Percentiles rank a stretch among this genome's conserved stretches.
phyloP scores from a whole-genome alignment of 2,888 invertebrate species.

The Mimumesa dahlbomi region DNA sequence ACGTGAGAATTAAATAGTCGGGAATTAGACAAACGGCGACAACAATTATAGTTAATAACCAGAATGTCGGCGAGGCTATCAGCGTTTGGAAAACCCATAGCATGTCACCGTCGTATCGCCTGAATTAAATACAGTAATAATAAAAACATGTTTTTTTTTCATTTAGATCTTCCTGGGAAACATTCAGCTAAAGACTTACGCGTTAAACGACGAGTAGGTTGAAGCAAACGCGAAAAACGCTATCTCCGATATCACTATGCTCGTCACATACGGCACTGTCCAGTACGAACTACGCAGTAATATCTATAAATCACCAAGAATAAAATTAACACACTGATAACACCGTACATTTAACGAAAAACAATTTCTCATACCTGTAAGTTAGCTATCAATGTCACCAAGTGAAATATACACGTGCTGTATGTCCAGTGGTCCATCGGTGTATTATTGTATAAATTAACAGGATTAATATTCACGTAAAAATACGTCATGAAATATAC shows the following conservation, averaged over 20 bases:
- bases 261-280: conserved; percentile 83
- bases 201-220: conserved; percentile 82
- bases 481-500: conserved; percentile 83
- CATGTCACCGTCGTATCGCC: conserved; percentile 82
- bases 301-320: conserved; percentile 62
- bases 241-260: conserved; percentile 82
- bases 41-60: conserved; percentile 82
- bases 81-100: conserved; percentile 84
- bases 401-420: conserved; percentile 72
- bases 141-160: no score
- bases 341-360: no score
- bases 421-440: conserved; percentile 82
- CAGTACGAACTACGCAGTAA: conserved; percentile 82
- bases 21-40: conserved; percentile 83
- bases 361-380: conserved; percentile 65
- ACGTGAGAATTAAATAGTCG: conserved; percentile 79
- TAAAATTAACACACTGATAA: background rate
- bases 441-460: conserved; percentile 82
- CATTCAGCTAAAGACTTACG: conserved; percentile 82
- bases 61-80: conserved; percentile 83
- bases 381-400: conserved; percentile 71
- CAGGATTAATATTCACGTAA: conserved; percentile 80
- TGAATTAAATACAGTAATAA: conserved; percentile 65
- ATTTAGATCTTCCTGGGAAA: no score
- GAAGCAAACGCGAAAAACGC: conserved; percentile 82